These are phyloP conservation scores for Ips typographus DNA, from an alignment of 1,140 invertebrate species.

Conservation along the genomic window DNA sequence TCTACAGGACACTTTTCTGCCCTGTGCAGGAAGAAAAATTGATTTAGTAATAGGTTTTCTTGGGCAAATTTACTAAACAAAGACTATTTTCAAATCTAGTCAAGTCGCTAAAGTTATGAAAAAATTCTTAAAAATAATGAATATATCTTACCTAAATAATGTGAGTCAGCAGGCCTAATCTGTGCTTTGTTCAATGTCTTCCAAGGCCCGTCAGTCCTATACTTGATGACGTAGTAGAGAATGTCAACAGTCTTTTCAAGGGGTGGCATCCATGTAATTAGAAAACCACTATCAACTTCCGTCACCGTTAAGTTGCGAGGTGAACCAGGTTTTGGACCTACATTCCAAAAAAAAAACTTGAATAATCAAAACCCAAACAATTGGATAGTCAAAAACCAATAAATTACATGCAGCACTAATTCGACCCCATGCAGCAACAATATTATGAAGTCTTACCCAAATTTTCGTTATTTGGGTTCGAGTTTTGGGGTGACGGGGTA, in stretches of 20 bases:
- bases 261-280: slow-evolving; percentile 87
- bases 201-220: slow-evolving; percentile 83
- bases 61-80: not conserved
- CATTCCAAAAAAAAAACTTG: not conserved
- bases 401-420: not conserved
- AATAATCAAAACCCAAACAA: not conserved
- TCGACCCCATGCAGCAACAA: not conserved
- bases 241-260: slow-evolving; percentile 74
- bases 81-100: no score
- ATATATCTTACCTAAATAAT: slow-evolving; percentile 70
- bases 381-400: not conserved
- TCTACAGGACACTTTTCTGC: no score
- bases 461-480: slow-evolving; percentile 60
- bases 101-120: no score
- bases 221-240: slow-evolving; percentile 90
- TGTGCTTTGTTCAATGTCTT: slow-evolving; percentile 83
- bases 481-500: slow-evolving; percentile 43
- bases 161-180: slow-evolving; percentile 84
- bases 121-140: slow-evolving; percentile 31
- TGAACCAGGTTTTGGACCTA: slow-evolving; percentile 85
- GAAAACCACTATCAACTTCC: slow-evolving; percentile 81
- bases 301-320: slow-evolving; percentile 86
- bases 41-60: no score
- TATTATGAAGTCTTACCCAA: slow-evolving; percentile 57
- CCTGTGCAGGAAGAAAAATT: no score